Evolutionary conservation across 2,888 invertebrate genomes (phyloP).

Genomic region (Slavum lentiscoides): DNA sequence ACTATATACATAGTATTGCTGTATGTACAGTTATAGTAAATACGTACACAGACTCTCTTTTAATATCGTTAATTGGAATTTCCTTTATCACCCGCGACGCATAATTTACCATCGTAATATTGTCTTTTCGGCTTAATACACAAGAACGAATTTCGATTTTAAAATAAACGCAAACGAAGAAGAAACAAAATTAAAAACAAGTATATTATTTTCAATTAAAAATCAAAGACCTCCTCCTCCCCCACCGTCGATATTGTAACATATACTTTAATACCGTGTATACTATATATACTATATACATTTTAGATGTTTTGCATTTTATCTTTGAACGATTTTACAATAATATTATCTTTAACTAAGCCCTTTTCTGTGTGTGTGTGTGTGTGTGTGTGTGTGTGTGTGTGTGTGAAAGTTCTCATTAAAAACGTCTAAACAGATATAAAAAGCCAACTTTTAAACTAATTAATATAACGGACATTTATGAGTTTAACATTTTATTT

Average conservation of each 20-base stretch:
- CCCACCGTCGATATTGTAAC: background rate
- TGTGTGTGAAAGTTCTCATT: too few species aligned
- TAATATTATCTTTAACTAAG: too few species aligned
- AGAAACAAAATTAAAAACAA: background rate
- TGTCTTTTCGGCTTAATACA: background rate
- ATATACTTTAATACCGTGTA: too few species aligned
- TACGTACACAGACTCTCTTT: background rate
- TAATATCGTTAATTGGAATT: conserved; percentile 28
- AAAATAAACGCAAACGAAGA: background rate
- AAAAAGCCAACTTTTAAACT: background rate
- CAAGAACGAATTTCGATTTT: background rate
- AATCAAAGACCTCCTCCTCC: too few species aligned
- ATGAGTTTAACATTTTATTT: conserved; percentile 1
- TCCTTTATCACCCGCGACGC: background rate
- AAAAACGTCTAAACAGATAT: background rate
- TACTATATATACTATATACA: background rate
- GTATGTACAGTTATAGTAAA: background rate
- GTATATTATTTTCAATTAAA: background rate
- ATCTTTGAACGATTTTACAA: too few species aligned
- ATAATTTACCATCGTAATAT: background rate
- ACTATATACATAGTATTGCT: background rate
- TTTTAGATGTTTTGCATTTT: background rate
- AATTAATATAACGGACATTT: conserved; percentile 12
- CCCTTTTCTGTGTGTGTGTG: too few species aligned
- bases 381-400: too few species aligned